Evolutionary conservation across 2,888 invertebrate species (phyloP).

Genomic region (Phortica okadai): DNA sequence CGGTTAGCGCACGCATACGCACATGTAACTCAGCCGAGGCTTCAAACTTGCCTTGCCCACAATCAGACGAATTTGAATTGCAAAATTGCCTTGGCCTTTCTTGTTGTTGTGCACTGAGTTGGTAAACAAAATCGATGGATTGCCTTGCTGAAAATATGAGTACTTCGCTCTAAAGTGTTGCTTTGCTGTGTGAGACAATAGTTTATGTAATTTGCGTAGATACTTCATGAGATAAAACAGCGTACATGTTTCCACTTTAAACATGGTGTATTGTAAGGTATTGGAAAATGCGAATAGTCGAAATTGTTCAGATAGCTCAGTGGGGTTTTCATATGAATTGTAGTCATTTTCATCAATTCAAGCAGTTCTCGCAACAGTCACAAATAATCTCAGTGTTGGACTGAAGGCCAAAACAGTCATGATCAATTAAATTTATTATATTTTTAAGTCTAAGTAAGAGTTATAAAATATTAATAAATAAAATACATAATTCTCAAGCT

Average conservation of each 20-base stretch:
- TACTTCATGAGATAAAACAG: constrained; percentile 11
- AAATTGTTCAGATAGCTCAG: no score
- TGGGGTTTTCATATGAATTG: no score
- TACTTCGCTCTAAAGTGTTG: constrained; percentile 5
- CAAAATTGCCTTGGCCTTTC: constrained; percentile 48
- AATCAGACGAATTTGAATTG: constrained; percentile 59
- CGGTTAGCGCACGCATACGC: constrained; percentile 42
- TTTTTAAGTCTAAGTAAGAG: no score
- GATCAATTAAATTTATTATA: no score
- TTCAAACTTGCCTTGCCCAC: constrained; percentile 9
- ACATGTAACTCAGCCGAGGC: constrained; percentile 59
- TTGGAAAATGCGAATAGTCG: no score
- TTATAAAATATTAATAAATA: no score
- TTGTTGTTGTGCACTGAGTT: constrained; percentile 2
- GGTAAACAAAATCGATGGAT: constrained; percentile 49
- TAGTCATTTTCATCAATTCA: no score
- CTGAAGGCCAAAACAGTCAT: no score
- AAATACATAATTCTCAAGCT: no score
- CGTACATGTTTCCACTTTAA: background rate
- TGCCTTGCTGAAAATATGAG: constrained; percentile 30
- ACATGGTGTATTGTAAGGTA: no score
- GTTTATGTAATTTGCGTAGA: constrained; percentile 31
- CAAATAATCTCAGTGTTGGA: no score
- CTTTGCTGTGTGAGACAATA: constrained; percentile 13
- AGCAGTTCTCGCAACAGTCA: no score